Conservation (phyloP, 2,797 vertebrate species). For the Aulostomus chinensis region DNA sequence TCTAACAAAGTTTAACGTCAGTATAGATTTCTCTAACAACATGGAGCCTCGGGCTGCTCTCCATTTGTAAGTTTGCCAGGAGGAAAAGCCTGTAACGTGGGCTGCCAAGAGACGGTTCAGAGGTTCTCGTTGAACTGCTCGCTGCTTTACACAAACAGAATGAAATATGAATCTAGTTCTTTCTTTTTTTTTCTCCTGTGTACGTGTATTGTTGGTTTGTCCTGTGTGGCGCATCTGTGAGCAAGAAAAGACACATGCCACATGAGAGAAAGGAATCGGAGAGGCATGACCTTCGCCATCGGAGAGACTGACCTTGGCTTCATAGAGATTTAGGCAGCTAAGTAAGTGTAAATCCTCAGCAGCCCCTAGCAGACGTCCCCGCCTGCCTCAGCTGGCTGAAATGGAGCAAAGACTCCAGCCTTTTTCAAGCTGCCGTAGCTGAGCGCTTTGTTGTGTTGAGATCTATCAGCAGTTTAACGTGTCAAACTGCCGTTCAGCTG, state of each 20-base stretch:
- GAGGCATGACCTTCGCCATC: constrained; percentile 29
- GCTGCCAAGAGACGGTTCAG: constrained; percentile 10
- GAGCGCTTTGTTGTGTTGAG: constrained; percentile 1
- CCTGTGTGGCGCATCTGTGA: constrained; percentile 1
- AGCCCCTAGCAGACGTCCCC: constrained; percentile 10
- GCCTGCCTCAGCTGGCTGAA: neutral
- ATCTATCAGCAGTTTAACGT: too few species aligned
- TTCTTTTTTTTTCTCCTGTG: too few species aligned
- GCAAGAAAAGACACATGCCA: neutral
- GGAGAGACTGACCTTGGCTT: constrained; percentile 27
- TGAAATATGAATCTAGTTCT: too few species aligned
- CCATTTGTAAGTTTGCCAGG: constrained; percentile 7
- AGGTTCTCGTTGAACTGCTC: neutral
- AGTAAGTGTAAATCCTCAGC: constrained; percentile 41
- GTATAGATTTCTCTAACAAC: constrained; percentile 35
- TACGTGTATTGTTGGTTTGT: too few species aligned
- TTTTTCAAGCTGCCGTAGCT: neutral
- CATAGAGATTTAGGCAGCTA: constrained; percentile 30
- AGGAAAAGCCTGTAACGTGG: constrained; percentile 26
- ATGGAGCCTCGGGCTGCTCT: constrained; percentile 20
- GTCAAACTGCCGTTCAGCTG: too few species aligned
- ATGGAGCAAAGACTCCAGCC: neutral
- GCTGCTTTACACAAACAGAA: neutral
- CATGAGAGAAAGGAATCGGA: constrained; percentile 26
- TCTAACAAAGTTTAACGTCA: constrained; percentile 21